These are phyloP conservation scores for Dasysyrphus tricinctus DNA, from an alignment of 2,888 invertebrate species.

Conservation along the genomic window DNA sequence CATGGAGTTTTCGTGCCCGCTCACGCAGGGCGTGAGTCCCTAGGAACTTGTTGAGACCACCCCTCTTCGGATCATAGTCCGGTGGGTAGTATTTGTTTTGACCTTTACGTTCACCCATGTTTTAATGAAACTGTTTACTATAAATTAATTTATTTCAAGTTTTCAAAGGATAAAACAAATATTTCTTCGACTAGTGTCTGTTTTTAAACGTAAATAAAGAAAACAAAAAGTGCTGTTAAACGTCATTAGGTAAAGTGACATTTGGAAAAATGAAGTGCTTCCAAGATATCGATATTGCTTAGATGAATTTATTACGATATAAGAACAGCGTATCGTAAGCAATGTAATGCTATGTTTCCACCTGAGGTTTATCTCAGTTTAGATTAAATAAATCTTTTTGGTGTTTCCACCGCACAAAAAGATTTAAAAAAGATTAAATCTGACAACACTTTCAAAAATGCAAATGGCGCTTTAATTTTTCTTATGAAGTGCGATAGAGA, in stretches of 20 bases:
- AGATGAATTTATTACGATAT: no score
- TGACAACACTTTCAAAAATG: no score
- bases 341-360: no score
- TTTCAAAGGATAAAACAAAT: neutral
- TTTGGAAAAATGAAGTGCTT: neutral
- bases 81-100: constrained; percentile 99
- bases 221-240: neutral
- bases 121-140: constrained; percentile 78
- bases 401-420: no score
- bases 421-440: no score
- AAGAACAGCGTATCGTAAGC: no score
- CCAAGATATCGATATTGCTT: neutral
- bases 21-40: constrained; percentile 98
- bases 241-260: neutral
- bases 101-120: constrained; percentile 98
- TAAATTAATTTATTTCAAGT: neutral
- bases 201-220: constrained; percentile 6
- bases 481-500: no score
- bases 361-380: no score
- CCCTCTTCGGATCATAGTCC: constrained; percentile 97
- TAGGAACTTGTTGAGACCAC: constrained; percentile 96
- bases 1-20: constrained; percentile 96
- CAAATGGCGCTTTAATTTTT: no score
- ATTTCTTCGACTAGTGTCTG: neutral
- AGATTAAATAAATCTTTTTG: no score